Evolutionary conservation across 1,140 invertebrate species (phyloP), one percentile per base, ranked within the genome.

Genomic region (Leptoteleia sp.): DNA sequence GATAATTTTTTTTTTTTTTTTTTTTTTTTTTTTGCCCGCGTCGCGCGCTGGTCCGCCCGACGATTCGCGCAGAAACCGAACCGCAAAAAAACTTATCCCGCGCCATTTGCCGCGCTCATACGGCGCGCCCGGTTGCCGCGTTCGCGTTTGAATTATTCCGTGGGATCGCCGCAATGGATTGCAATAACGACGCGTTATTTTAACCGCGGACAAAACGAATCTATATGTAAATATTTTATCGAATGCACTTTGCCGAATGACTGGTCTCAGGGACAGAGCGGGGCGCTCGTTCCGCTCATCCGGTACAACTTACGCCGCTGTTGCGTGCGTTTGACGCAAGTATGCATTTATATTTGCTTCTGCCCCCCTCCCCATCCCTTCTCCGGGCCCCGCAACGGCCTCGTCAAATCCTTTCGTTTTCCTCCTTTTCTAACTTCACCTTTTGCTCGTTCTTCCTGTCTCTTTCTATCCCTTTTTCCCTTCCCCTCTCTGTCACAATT

Each of bases 181-280:
- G 76, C 70, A 76, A 79, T 80, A 80, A 79, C 72, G 76, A 79
- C 37, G 80, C 68, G 72, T 78, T n/a, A 79, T 76, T 83, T 81
- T 71, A 76, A 70, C 59, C 70, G 73, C 73, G 61, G 55, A 71
- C 72, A 62, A 80, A 83, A 81, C 82, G 78, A 81, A 83, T 83
- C 76, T 83, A 81, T 80, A 83, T 83, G 82, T 83, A 83, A 83
- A 83, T 83, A 81, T 83, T 83, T 83, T 71, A 81, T 78, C 79
- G 81, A 71, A 47, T 64, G 71, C 57, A 78, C 76, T 76, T 71
- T 59, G 64, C 43, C 50, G 68, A 75, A 59, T 61, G 57, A 55
- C 42, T 64, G 52, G 72, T 65, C 77, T 68, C 65, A 57, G 77
- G 65, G 71, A 72, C 52, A 55, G n/a, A n/a, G n/a, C n/a, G 54